Evolutionary conservation across 2,113 vertebrate species (phyloP).

Genomic region (Lophochroa leadbeateri): DNA sequence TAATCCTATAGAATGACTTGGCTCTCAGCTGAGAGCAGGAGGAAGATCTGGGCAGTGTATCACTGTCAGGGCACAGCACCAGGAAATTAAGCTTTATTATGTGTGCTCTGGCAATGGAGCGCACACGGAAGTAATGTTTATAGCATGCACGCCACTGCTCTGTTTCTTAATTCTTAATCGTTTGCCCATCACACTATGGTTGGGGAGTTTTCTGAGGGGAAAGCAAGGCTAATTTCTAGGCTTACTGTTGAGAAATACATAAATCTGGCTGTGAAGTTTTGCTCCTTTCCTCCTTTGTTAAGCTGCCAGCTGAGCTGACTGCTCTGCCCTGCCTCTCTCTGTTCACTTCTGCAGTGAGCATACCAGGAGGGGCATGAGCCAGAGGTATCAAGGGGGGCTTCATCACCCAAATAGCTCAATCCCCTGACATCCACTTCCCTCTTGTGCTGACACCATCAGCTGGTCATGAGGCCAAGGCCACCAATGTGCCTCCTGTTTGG

Average conservation of each 20-base stretch:
- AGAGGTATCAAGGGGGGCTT: not conserved
- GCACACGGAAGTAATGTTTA: not conserved
- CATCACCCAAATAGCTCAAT: not conserved
- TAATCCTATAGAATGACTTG: not conserved
- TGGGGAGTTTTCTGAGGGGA: not conserved
- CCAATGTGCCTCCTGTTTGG: accelerated
- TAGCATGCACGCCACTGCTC: not conserved
- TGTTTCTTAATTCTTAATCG: not conserved
- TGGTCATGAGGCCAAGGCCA: not conserved
- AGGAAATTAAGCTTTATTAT: slow-evolving; percentile 55
- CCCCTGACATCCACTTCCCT: not conserved
- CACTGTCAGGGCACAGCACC: slow-evolving; percentile 25
- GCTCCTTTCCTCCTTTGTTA: not conserved
- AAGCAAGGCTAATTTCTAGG: not conserved
- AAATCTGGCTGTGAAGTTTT: not conserved
- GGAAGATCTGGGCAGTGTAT: slow-evolving; percentile 48
- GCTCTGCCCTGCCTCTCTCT: not conserved
- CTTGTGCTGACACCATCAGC: not conserved
- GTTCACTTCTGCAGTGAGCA: accelerated
- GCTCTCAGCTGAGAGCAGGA: slow-evolving; percentile 12
- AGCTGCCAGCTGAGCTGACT: not conserved
- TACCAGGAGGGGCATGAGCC: not conserved
- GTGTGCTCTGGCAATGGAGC: not conserved
- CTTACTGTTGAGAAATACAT: not conserved
- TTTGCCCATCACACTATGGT: not conserved